phyloP scores from a whole-genome alignment of 2,113 vertebrate genomes.

The Onychorhynchus coronatus region DNA sequence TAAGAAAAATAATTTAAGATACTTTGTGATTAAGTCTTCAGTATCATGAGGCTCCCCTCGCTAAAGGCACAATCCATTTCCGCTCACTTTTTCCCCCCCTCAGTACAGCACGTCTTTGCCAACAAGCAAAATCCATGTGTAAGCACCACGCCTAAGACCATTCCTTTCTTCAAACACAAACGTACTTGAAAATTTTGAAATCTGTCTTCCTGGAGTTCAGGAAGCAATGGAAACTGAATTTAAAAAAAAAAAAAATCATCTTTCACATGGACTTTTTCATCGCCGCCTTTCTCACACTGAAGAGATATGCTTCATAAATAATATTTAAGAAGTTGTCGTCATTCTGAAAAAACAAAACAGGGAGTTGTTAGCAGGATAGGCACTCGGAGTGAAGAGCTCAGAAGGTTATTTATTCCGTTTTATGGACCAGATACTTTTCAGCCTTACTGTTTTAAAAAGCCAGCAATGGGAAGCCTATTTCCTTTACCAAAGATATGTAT shows the following conservation, averaged over 20 bases:
- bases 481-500: not conserved
- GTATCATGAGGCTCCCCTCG: not conserved
- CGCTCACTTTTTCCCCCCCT: not conserved
- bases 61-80: conserved; percentile 42
- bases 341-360: conserved; percentile 81
- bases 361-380: not conserved
- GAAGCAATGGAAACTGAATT: not conserved
- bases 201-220: not conserved
- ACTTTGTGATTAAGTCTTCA: not conserved
- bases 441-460: not conserved
- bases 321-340: conserved; percentile 89
- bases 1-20: conserved; percentile 6
- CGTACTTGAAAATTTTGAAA: not conserved
- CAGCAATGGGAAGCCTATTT: not conserved
- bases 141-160: conserved; percentile 17
- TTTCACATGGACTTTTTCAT: conserved; percentile 66
- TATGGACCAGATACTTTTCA: not conserved
- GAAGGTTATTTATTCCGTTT: not conserved
- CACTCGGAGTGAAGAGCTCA: not conserved
- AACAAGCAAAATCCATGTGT: not conserved
- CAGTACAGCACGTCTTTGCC: not conserved
- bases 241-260: not conserved
- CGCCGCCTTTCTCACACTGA: conserved; percentile 65
- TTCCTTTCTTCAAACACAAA: conserved; percentile 5
- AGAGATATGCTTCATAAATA: conserved; percentile 90